Base-by-base conservation (phyloP, 2,888 invertebrate species). In the Conomelus anceps region DNA sequence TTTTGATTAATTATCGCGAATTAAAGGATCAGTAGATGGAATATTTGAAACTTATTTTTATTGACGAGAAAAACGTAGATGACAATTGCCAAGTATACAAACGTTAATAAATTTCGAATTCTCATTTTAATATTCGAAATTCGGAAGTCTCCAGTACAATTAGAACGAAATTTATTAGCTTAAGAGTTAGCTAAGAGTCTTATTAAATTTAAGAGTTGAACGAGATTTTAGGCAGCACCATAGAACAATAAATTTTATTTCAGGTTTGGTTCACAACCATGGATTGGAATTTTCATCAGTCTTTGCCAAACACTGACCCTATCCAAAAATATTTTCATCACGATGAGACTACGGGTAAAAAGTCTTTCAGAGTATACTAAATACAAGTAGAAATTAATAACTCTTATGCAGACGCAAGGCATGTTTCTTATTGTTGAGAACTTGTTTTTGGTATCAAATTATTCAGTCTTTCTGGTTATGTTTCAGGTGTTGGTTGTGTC, bases 401-500 rank as follows among this genome's bases (percentile, higher is more conserved):
- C 34, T 34, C 34, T 34, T 34, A 34, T 34, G 34, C 34, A 20
- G 63, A 63, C 63, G 63, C 63, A 63, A 63, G 63, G 63, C 63
- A 63, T 63, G 63, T 63, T 63, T 13, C n/a, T 63, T 63, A 63
- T 63, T 63, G 63, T 63, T 63, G 63, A 63, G 63, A 63, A 63
- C n/a, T 20, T 63, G 20, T 3, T 63, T 63, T 63, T 63, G 63
- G 63, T n/a, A 63, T 63, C 4, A n/a, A n/a, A 63, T 34, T 34
- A 34, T 11, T 34, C 34, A 34, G 34, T 34, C 34, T 34, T n/a
- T n/a, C n/a, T 63, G 63, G 63, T 63, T 63, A n/a, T n/a, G n/a
- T 34, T 34, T 63, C 63, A 63, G 63, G 63, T 4, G 63, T 24
- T 86, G 24, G 26, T 26, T 24, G 86, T 89, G 89, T 90, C 90